These are phyloP conservation scores for Glaucomys volans DNA, from an alignment of 2,113 vertebrate species.

Conservation along the genomic window DNA sequence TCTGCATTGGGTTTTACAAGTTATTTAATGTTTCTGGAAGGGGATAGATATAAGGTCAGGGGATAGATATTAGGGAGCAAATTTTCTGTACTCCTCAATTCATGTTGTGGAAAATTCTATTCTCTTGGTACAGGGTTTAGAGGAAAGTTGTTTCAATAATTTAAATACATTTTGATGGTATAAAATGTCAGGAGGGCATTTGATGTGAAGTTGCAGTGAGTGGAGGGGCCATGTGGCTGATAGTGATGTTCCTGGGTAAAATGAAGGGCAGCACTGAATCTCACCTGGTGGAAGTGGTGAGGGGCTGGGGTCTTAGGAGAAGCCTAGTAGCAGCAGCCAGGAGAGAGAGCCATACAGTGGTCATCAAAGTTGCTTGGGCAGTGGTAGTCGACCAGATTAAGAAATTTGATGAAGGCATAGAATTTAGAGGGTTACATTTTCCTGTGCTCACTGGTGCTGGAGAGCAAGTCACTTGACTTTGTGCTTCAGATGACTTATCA, in stretches of 20 bases:
- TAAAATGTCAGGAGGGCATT: background rate
- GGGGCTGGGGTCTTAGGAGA: background rate
- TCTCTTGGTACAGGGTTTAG: background rate
- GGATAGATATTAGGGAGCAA: background rate
- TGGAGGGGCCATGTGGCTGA: background rate
- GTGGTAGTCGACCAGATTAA: background rate
- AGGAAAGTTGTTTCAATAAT: background rate
- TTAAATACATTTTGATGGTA: background rate
- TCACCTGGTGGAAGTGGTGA: fast-evolving
- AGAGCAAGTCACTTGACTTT: conserved; percentile 18
- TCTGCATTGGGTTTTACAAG: background rate
- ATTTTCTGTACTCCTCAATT: background rate
- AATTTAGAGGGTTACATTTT: background rate
- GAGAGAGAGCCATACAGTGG: background rate
- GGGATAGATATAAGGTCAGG: background rate
- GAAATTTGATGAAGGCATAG: background rate
- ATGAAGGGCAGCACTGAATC: background rate
- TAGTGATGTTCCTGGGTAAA: fast-evolving
- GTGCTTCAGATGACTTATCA: conserved; percentile 25
- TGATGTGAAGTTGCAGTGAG: background rate
- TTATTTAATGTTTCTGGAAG: background rate
- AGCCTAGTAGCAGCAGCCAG: fast-evolving
- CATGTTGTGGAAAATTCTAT: background rate
- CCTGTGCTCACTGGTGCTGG: background rate
- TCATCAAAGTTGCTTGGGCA: background rate